A percentile compares a stretch with the other conserved stretches of the same genome.
Evolutionary conservation across 2,888 invertebrate species (phyloP).

Genomic region (Trissolcus japonicus): DNA sequence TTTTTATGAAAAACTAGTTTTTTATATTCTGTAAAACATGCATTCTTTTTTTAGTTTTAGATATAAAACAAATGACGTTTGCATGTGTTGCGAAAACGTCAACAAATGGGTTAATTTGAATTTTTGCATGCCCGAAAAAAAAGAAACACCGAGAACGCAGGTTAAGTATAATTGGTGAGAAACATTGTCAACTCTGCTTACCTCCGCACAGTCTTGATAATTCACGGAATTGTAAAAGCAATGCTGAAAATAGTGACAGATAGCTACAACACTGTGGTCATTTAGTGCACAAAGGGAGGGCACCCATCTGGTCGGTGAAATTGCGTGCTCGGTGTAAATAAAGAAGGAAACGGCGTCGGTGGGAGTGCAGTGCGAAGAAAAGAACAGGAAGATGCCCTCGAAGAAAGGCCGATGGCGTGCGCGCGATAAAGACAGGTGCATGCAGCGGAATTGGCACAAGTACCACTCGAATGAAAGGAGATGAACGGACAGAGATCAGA

Average conservation of each 20-base stretch:
- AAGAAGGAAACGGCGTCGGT: constrained; percentile 44
- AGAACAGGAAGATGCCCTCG: constrained; percentile 29
- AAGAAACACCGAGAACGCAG: too few relatives aligned
- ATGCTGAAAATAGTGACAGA: constrained; percentile 32
- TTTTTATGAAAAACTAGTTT: too few relatives aligned
- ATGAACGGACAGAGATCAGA: constrained; percentile 46
- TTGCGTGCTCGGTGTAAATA: constrained; percentile 48
- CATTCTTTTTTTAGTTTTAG: too few relatives aligned
- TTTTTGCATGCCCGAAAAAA: too few relatives aligned
- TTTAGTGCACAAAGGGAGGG: constrained; percentile 6
- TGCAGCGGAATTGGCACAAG: constrained; percentile 15
- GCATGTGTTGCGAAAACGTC: too few relatives aligned
- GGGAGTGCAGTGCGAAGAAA: constrained; percentile 39
- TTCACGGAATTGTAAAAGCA: constrained; percentile 28
- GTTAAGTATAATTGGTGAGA: too few relatives aligned
- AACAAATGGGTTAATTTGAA: too few relatives aligned
- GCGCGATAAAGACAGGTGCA: constrained; percentile 37
- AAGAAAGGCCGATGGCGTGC: constrained; percentile 38
- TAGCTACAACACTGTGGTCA: constrained; percentile 2
- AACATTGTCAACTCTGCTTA: too few relatives aligned
- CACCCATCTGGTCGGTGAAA: constrained; percentile 23
- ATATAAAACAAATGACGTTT: too few relatives aligned
- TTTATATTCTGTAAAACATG: too few relatives aligned
- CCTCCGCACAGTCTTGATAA: constrained; percentile 7
- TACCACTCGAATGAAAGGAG: constrained; percentile 24